These are phyloP conservation scores for Orientallactaga bullata DNA, from an alignment of 2,113 vertebrate genomes.

Conservation along the genomic window DNA sequence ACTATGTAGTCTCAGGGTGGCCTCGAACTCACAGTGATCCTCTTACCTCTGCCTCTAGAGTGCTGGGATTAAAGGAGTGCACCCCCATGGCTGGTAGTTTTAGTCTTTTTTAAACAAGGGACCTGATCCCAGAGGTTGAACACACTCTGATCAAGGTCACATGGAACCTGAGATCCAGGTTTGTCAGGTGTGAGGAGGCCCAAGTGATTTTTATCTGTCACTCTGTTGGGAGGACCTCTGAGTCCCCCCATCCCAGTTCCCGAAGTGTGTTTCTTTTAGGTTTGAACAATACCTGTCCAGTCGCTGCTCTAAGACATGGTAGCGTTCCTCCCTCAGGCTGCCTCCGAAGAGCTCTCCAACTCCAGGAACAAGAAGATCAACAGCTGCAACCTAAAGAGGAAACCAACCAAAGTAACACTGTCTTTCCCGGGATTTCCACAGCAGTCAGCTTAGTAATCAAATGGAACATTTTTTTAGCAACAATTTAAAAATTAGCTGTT, in stretches of 20 bases:
- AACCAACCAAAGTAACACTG: background rate
- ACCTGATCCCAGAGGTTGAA: background rate
- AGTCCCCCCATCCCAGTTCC: background rate
- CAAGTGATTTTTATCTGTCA: background rate
- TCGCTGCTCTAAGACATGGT: conserved; percentile 89
- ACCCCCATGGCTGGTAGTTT: background rate
- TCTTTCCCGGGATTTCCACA: background rate
- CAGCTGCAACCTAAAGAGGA: conserved; percentile 92
- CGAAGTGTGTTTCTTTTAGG: background rate
- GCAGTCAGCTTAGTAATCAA: conserved; percentile 7
- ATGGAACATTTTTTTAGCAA: background rate
- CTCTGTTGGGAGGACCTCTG: background rate
- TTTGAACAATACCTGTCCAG: conserved; percentile 89
- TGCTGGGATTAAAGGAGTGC: background rate
- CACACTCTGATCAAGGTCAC: conserved; percentile 8
- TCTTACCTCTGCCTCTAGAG: background rate
- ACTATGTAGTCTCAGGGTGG: background rate
- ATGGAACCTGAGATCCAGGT: background rate
- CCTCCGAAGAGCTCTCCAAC: conserved; percentile 97
- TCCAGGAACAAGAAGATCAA: conserved; percentile 96
- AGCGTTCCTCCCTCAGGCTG: conserved; percentile 95
- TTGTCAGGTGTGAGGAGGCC: background rate
- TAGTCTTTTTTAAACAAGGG: background rate
- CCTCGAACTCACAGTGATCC: background rate
- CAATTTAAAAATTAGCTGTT: background rate